Evolutionary conservation across 2,113 vertebrate genomes (phyloP).

Genomic region (Psittacus erithacus): DNA sequence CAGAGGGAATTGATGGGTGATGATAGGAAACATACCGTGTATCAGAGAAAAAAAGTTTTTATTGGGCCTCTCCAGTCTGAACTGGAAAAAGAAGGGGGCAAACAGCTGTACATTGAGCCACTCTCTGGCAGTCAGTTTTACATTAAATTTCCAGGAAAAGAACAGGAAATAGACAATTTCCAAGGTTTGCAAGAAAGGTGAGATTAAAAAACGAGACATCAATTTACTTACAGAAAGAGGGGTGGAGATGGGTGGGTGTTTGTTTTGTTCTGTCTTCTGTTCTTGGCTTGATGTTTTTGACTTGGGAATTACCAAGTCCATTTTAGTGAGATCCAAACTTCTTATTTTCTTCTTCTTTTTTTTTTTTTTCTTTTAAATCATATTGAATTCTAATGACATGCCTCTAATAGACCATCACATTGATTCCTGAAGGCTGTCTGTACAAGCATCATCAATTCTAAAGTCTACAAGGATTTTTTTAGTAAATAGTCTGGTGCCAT

Average conservation of each 20-base stretch:
- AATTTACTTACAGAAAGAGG: background rate
- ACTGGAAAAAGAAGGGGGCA: background rate
- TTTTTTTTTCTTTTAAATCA: background rate
- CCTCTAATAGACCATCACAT: background rate
- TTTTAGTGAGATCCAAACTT: background rate
- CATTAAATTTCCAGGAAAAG: background rate
- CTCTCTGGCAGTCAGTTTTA: background rate
- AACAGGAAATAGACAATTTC: background rate
- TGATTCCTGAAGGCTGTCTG: background rate
- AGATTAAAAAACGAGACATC: background rate
- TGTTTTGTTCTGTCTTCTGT: background rate
- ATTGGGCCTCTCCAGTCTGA: background rate
- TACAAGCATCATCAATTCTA: background rate
- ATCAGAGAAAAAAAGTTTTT: background rate
- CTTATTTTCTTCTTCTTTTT: background rate
- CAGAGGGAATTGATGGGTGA: background rate
- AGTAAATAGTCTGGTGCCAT: background rate
- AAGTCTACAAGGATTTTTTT: background rate
- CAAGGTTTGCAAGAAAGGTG: background rate
- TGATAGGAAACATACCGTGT: background rate
- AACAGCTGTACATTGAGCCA: background rate
- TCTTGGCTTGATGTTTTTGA: background rate
- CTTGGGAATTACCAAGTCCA: background rate
- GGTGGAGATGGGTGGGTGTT: background rate
- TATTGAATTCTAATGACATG: background rate